Evolutionary conservation across 2,888 invertebrate species (phyloP).

Genomic region (Tuta absoluta): DNA sequence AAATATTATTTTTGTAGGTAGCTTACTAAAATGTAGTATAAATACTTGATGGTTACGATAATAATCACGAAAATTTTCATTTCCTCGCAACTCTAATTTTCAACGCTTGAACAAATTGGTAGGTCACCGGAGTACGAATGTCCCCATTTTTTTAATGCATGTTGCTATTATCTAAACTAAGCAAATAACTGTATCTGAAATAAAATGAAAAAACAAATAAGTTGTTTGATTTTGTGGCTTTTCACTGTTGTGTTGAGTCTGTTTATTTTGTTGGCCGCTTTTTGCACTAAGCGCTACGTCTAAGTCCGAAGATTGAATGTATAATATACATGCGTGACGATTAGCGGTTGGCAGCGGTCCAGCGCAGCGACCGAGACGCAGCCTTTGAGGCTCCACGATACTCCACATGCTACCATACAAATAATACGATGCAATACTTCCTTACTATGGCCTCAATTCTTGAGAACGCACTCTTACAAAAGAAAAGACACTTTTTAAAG

Average conservation of each 20-base stretch:
- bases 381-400: slow-evolving; percentile 43
- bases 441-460: slow-evolving; percentile 21
- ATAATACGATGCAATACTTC: slow-evolving; percentile 33
- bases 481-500: too few relatives aligned
- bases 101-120: slow-evolving; percentile 4
- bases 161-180: too few relatives aligned
- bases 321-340: slow-evolving; percentile 63
- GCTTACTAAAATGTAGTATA: too few relatives aligned
- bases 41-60: neutral
- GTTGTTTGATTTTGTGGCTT: too few relatives aligned
- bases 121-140: neutral
- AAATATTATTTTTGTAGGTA: too few relatives aligned
- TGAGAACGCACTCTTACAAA: too few relatives aligned
- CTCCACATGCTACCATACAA: slow-evolving; percentile 32
- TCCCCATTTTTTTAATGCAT: too few relatives aligned
- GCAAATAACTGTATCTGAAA: too few relatives aligned
- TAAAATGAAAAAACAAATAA: too few relatives aligned
- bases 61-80: neutral
- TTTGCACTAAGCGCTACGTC: neutral
- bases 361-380: slow-evolving; percentile 50
- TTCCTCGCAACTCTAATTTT: neutral
- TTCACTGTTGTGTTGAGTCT: too few relatives aligned
- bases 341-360: slow-evolving; percentile 70
- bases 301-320: slow-evolving; percentile 50
- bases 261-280: neutral